A percentile compares a stretch with the other conserved stretches of the same genome.
phyloP scores from a whole-genome alignment of 2,113 vertebrate species.

The Strix aluco region DNA sequence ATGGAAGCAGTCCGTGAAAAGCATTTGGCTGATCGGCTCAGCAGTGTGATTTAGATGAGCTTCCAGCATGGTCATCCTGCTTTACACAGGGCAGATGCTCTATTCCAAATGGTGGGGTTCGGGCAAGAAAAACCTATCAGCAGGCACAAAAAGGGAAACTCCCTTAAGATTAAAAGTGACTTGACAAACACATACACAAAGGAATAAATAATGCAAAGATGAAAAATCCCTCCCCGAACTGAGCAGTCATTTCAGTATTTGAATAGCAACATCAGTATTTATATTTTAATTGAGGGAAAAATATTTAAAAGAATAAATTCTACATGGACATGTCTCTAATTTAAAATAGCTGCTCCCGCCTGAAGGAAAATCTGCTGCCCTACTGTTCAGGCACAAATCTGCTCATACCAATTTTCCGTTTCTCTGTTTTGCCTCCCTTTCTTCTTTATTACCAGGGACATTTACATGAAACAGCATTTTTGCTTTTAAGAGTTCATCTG shows the following conservation, averaged over 20 bases:
- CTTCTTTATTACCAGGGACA: conserved; percentile 26
- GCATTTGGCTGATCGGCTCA: conserved; percentile 39
- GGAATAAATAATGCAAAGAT: background rate
- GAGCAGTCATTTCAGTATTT: background rate
- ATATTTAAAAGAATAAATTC: background rate
- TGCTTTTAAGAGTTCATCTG: conserved; percentile 49
- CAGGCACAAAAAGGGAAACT: background rate
- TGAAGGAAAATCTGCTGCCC: conserved; percentile 42
- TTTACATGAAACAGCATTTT: conserved; percentile 49
- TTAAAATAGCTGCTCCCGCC: conserved; percentile 48
- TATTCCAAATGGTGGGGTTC: background rate
- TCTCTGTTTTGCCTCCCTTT: conserved; percentile 31
- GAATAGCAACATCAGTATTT: background rate
- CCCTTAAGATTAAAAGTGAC: background rate
- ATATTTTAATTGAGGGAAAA: background rate
- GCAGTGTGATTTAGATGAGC: conserved; percentile 3
- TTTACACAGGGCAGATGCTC: conserved; percentile 17
- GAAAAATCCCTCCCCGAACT: background rate
- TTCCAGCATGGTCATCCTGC: conserved; percentile 35
- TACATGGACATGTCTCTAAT: background rate
- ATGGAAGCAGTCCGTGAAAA: conserved; percentile 35
- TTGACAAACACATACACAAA: background rate
- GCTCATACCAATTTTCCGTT: conserved; percentile 28
- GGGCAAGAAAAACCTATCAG: background rate
- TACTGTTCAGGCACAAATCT: conserved; percentile 29